phyloP scores from a whole-genome alignment of 2,888 invertebrate genomes.

The Malacosoma neustria region DNA sequence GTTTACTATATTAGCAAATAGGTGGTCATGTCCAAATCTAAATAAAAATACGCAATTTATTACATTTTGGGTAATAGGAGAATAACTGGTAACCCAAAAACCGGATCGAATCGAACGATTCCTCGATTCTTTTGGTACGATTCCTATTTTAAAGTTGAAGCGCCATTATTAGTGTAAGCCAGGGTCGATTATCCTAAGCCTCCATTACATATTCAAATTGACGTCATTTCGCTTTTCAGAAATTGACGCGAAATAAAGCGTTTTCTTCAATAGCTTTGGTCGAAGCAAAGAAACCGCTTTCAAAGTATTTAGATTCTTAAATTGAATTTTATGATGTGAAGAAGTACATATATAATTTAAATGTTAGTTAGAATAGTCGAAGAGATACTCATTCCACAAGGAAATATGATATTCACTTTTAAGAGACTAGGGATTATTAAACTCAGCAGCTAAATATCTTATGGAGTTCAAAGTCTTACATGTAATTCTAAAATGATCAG shows the following conservation, averaged over 20 bases:
- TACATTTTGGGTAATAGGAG: not conserved
- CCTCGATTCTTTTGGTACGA: slow-evolving; percentile 72
- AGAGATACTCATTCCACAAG: too few species aligned
- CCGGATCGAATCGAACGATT: slow-evolving; percentile 52
- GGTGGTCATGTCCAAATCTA: too few species aligned
- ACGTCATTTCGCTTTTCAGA: slow-evolving; percentile 70
- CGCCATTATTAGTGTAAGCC: slow-evolving; percentile 74
- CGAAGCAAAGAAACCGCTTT: slow-evolving; percentile 41
- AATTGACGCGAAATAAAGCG: slow-evolving; percentile 73
- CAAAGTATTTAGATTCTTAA: not conserved
- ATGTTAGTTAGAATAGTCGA: too few species aligned
- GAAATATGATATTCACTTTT: too few species aligned
- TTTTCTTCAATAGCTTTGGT: slow-evolving; percentile 56
- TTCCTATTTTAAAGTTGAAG: slow-evolving; percentile 60
- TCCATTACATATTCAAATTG: slow-evolving; percentile 75
- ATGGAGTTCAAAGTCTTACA: too few species aligned
- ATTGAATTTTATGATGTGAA: too few species aligned
- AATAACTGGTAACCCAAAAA: not conserved
- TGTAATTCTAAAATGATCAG: too few species aligned
- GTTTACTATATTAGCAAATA: too few species aligned
- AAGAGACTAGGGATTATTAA: too few species aligned
- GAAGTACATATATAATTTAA: too few species aligned
- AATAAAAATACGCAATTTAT: too few species aligned
- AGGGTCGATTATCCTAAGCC: slow-evolving; percentile 71
- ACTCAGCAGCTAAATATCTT: too few species aligned